A percentile compares a stretch with the other conserved stretches of the same genome.
These are phyloP conservation scores for Drosophila maculinotata DNA, from an alignment of 2,888 invertebrate genomes.

Conservation along the genomic window DNA sequence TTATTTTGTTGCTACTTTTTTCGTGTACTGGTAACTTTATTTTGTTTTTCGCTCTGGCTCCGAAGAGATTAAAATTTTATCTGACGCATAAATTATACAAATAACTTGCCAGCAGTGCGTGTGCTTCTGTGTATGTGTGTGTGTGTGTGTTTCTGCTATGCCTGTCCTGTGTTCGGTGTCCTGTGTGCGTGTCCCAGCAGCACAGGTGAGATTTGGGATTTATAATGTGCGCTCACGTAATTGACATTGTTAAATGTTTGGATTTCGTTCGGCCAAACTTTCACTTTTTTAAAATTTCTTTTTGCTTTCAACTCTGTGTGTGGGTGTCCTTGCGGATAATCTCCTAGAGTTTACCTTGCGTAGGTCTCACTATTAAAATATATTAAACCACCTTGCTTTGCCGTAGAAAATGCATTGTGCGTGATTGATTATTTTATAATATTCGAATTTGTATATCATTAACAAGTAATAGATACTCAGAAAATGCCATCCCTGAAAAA, in stretches of 20 bases:
- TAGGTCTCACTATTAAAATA: constrained; percentile 1
- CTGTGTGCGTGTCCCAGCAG: constrained; percentile 54
- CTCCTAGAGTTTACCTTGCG: constrained; percentile 26
- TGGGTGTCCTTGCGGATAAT: constrained; percentile 41
- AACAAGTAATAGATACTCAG: too few species aligned
- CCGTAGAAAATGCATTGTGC: background rate
- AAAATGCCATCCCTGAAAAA: too few species aligned
- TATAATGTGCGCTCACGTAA: constrained; percentile 79
- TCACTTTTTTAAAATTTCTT: constrained; percentile 19
- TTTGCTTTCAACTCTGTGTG: constrained; percentile 5
- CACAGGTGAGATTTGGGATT: constrained; percentile 80
- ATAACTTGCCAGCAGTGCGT: constrained; percentile 63
- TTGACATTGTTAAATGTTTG: constrained; percentile 80
- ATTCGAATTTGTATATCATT: too few species aligned
- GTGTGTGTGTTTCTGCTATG: constrained; percentile 14
- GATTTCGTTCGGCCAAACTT: constrained; percentile 50
- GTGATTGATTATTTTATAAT: background rate
- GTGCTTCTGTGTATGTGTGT: constrained; percentile 16
- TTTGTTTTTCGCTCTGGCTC: constrained; percentile 64
- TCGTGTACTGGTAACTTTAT: constrained; percentile 59
- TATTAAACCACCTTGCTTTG: background rate
- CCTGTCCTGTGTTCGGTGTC: too few species aligned
- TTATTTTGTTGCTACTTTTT: constrained; percentile 31
- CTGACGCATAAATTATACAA: constrained; percentile 81
- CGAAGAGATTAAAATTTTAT: constrained; percentile 80